A percentile compares a stretch with the other conserved stretches of the same genome.
Conservation (phyloP, 2,797 vertebrate species). For the Dendrocincla fuliginosa region DNA sequence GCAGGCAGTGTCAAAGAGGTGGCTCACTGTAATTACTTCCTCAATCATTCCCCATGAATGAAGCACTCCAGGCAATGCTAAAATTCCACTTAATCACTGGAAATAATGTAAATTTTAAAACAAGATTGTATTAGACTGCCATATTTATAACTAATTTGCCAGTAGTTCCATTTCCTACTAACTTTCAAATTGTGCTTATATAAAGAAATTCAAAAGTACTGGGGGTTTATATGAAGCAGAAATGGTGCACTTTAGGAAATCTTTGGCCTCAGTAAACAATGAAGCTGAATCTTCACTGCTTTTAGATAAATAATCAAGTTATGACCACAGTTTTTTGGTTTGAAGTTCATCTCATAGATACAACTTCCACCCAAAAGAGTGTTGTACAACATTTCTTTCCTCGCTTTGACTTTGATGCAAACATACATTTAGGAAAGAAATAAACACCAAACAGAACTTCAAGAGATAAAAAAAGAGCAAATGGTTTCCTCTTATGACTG, state of each 20-base stretch:
- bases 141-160: constrained; percentile 65
- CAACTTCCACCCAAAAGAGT: neutral
- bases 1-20: constrained; percentile 54
- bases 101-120: constrained; percentile 70
- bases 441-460: neutral
- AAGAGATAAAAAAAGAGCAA: neutral
- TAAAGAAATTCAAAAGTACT: constrained; percentile 24
- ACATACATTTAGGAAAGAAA: neutral
- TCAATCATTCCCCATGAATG: constrained; percentile 68
- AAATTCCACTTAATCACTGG: constrained; percentile 72
- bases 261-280: neutral
- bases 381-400: neutral
- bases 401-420: neutral
- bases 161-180: constrained; percentile 58
- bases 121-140: constrained; percentile 57
- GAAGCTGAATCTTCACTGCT: neutral
- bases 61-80: constrained; percentile 70
- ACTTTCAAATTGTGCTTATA: constrained; percentile 52
- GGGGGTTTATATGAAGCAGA: constrained; percentile 22
- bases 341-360: neutral
- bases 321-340: neutral
- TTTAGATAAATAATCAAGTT: neutral
- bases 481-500: neutral
- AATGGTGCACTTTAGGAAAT: constrained; percentile 11
- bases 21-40: constrained; percentile 72